A percentile compares a stretch with the other conserved stretches of the same genome.
phyloP scores from a whole-genome alignment of 2,888 invertebrate species.

The Acrocyrtus sp. region DNA sequence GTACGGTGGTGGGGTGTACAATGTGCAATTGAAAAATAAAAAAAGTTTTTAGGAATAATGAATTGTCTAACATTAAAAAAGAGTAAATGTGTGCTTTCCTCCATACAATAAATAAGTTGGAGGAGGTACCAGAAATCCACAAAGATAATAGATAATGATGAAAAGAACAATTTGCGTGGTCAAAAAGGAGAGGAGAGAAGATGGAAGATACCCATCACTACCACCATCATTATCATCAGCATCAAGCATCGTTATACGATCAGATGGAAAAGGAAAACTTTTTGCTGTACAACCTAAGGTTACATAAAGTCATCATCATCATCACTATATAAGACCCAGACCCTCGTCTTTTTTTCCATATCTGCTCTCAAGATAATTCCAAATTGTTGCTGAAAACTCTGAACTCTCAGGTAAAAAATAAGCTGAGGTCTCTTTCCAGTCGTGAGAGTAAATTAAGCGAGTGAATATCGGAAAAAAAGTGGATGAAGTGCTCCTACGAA shows the following conservation, averaged over 20 bases:
- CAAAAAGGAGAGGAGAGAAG: constrained; percentile 12
- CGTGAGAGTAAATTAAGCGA: too few species aligned
- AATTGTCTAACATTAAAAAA: not conserved
- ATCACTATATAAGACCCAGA: too few species aligned
- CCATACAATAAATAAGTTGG: constrained; percentile 51
- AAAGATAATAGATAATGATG: constrained; percentile 55
- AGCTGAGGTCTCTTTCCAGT: not conserved
- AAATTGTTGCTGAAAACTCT: not conserved
- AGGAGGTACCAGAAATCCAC: constrained; percentile 53
- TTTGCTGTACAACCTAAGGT: not conserved
- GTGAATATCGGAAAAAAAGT: not conserved
- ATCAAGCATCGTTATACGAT: too few species aligned
- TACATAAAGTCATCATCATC: constrained; percentile 40
- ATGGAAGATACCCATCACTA: constrained; percentile 40
- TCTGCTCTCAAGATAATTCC: not conserved
- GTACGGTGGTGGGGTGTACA: too few species aligned
- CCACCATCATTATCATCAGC: constrained; percentile 37
- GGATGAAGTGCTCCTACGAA: not conserved
- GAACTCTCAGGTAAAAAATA: constrained; percentile 13
- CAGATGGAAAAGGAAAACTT: constrained; percentile 10
- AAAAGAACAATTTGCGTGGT: constrained; percentile 54
- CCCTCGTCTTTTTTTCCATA: too few species aligned
- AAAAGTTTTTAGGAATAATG: not conserved
- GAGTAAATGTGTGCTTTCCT: not conserved
- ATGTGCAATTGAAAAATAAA: not conserved